Conservation (phyloP, 2,888 invertebrate species). For the Stenurella melanura region DNA sequence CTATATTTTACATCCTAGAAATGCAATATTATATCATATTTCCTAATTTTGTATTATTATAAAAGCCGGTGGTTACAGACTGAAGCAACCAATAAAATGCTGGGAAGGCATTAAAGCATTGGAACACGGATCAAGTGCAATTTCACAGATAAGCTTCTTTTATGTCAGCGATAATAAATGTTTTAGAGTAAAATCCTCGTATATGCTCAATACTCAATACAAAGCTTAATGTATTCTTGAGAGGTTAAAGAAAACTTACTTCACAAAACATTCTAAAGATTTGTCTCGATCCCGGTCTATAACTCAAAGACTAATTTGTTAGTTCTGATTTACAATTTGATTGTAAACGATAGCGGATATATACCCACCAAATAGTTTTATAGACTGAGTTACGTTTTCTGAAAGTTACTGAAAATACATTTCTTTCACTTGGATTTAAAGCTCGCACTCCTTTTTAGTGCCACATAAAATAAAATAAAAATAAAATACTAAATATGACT, state of each 20-base stretch:
- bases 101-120: slow-evolving; percentile 18
- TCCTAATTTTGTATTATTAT: background rate
- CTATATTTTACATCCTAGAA: too few relatives aligned
- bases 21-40: background rate
- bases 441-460: too few relatives aligned
- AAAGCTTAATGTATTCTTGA: slow-evolving; percentile 31
- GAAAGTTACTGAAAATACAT: background rate
- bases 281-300: slow-evolving; percentile 5
- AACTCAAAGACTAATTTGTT: slow-evolving; percentile 15
- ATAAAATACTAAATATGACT: too few relatives aligned
- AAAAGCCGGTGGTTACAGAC: slow-evolving; percentile 13
- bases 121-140: slow-evolving; percentile 35
- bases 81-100: slow-evolving; percentile 3
- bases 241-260: slow-evolving; percentile 27
- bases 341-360: background rate
- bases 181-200: slow-evolving; percentile 27
- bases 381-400: background rate
- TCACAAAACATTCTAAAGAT: slow-evolving; percentile 28
- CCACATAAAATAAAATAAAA: too few relatives aligned
- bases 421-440: too few relatives aligned
- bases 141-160: slow-evolving; percentile 39
- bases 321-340: background rate
- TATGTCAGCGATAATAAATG: slow-evolving; percentile 39
- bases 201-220: slow-evolving; percentile 34
- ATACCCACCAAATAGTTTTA: background rate